Evolutionary conservation across 2,888 invertebrate species (phyloP).

Genomic region (Philonicus albiceps): DNA sequence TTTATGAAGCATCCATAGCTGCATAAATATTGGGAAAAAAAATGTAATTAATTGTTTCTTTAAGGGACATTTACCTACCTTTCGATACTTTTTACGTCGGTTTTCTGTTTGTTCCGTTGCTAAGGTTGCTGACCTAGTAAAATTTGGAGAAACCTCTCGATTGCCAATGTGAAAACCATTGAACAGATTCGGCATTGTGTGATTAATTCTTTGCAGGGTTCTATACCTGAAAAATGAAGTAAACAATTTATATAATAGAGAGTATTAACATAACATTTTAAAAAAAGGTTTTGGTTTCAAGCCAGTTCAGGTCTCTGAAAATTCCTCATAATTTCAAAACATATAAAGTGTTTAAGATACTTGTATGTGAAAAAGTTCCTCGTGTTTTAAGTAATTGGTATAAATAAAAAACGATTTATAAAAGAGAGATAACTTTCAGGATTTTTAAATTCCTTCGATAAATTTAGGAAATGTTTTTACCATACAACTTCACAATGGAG

Average conservation of each 20-base stretch:
- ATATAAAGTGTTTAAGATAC: too few relatives aligned
- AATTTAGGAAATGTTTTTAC: too few relatives aligned
- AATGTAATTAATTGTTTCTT: background rate
- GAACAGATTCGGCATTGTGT: conserved; percentile 20
- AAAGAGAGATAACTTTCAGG: too few relatives aligned
- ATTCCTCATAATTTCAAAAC: too few relatives aligned
- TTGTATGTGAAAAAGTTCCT: too few relatives aligned
- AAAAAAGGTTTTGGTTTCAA: too few relatives aligned
- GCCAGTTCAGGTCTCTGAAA: too few relatives aligned
- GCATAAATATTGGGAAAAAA: background rate
- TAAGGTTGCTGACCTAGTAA: background rate
- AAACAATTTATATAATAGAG: background rate
- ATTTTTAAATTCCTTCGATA: too few relatives aligned
- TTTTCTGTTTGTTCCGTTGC: background rate
- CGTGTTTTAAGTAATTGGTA: too few relatives aligned
- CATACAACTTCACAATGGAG: too few relatives aligned
- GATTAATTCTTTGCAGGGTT: background rate
- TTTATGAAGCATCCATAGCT: conserved; percentile 45
- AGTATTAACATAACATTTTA: too few relatives aligned
- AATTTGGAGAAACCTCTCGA: background rate
- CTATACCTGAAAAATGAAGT: background rate
- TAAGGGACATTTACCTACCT: background rate
- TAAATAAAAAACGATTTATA: too few relatives aligned
- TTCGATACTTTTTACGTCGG: conserved; percentile 9
- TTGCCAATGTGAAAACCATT: conserved; percentile 24